Conservation (phyloP, 2,888 invertebrate species). For the Agrotis clavis region DNA sequence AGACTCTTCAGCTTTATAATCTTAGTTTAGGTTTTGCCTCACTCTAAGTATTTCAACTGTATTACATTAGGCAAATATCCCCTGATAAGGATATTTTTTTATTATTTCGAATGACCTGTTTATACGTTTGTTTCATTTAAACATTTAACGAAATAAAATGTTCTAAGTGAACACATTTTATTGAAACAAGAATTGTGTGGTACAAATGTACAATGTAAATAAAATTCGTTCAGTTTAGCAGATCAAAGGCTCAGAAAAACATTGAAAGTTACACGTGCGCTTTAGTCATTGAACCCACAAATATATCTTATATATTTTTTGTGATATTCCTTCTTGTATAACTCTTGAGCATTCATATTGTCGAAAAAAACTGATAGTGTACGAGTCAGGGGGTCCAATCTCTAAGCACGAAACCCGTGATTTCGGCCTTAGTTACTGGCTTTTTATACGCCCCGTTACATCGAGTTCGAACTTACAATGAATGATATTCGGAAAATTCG, state of each 20-base stretch:
- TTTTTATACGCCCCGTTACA: too few species aligned
- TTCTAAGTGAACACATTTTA: slow-evolving; percentile 32
- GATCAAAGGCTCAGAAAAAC: slow-evolving; percentile 27
- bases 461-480: too few species aligned
- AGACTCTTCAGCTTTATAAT: too few species aligned
- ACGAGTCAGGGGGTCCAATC: too few species aligned
- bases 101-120: slow-evolving; percentile 3
- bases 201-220: slow-evolving; percentile 18
- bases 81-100: too few species aligned
- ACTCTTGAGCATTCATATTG: too few species aligned
- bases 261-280: slow-evolving; percentile 20
- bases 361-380: too few species aligned
- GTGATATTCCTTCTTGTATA: neutral
- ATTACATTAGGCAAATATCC: neutral
- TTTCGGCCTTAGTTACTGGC: too few species aligned
- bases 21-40: too few species aligned
- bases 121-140: neutral
- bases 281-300: slow-evolving; percentile 4
- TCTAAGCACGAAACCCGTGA: too few species aligned
- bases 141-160: neutral
- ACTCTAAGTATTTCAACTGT: too few species aligned
- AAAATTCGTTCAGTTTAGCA: slow-evolving; percentile 34
- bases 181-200: slow-evolving; percentile 2
- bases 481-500: too few species aligned
- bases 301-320: neutral